phyloP scores from a whole-genome alignment of 2,888 invertebrate genomes.

The Microplitis deprimator region DNA sequence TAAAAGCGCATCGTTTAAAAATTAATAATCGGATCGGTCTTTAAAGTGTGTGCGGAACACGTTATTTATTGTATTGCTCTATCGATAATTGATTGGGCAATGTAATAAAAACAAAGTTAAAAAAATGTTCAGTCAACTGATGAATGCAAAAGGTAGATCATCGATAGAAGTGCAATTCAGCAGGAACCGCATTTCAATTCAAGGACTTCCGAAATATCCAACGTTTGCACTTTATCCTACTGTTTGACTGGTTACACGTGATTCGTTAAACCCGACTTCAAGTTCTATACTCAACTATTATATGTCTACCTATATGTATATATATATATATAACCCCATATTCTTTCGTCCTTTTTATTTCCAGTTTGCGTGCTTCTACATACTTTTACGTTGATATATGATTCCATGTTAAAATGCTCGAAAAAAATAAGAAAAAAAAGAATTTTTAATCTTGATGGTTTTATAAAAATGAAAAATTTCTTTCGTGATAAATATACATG shows the following conservation, averaged over 20 bases:
- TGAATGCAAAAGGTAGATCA: conserved; percentile 1
- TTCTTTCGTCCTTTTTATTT: neutral
- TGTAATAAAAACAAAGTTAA: neutral
- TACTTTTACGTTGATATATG: neutral
- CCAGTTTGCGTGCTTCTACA: neutral
- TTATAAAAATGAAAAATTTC: neutral
- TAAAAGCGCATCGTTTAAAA: neutral
- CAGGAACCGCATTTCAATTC: conserved; percentile 36
- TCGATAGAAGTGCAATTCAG: conserved; percentile 37
- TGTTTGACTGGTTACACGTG: conserved; percentile 35
- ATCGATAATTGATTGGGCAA: neutral
- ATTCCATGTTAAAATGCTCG: neutral
- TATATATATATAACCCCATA: neutral
- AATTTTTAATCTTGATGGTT: neutral
- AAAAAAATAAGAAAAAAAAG: neutral
- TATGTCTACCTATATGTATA: neutral
- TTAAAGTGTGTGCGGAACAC: too few species aligned
- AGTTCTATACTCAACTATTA: conserved; percentile 6
- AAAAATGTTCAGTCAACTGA: neutral
- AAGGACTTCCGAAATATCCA: conserved; percentile 40
- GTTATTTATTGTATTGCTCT: neutral
- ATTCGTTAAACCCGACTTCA: conserved; percentile 38
- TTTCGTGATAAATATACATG: neutral
- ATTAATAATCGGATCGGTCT: neutral
- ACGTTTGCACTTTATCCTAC: conserved; percentile 41